These are phyloP conservation scores for Esox niger DNA, from an alignment of 2,113 vertebrate species.

Conservation along the genomic window DNA sequence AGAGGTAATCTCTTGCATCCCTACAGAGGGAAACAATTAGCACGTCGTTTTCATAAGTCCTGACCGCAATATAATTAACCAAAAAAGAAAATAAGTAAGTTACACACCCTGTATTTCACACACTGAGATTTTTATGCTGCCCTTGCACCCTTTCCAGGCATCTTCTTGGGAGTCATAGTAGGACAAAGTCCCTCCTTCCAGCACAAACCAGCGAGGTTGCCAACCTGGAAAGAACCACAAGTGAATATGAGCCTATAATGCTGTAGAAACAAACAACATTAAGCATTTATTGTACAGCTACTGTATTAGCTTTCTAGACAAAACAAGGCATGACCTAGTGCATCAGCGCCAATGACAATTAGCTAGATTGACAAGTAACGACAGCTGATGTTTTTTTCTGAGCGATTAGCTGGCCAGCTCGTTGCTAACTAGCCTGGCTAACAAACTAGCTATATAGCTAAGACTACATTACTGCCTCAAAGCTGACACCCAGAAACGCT, in stretches of 20 bases:
- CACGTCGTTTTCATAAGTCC: too few species aligned
- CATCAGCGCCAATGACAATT: neutral
- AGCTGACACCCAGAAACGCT: slow-evolving; percentile 37
- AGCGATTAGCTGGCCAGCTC: neutral
- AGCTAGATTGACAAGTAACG: neutral
- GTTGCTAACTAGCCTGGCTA: neutral
- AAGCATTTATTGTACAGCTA: neutral
- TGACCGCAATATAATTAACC: neutral
- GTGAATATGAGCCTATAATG: neutral
- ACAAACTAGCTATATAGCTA: neutral
- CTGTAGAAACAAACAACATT: neutral
- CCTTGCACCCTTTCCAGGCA: slow-evolving; percentile 97
- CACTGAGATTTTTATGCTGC: slow-evolving; percentile 96
- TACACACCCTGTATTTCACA: slow-evolving; percentile 96
- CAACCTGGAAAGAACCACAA: slow-evolving; percentile 75
- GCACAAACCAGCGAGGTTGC: slow-evolving; percentile 98
- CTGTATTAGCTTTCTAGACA: too few species aligned
- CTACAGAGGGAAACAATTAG: too few species aligned
- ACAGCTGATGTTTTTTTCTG: neutral
- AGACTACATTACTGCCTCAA: too few species aligned
- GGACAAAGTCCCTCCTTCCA: slow-evolving; percentile 90
- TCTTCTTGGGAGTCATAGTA: slow-evolving; percentile 98
- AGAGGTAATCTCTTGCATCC: too few species aligned
- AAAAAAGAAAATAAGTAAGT: neutral
- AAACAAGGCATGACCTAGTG: too few species aligned